These are phyloP conservation scores for Rhabdomys dilectus DNA, from an alignment of 2,113 vertebrate species.

Conservation along the genomic window DNA sequence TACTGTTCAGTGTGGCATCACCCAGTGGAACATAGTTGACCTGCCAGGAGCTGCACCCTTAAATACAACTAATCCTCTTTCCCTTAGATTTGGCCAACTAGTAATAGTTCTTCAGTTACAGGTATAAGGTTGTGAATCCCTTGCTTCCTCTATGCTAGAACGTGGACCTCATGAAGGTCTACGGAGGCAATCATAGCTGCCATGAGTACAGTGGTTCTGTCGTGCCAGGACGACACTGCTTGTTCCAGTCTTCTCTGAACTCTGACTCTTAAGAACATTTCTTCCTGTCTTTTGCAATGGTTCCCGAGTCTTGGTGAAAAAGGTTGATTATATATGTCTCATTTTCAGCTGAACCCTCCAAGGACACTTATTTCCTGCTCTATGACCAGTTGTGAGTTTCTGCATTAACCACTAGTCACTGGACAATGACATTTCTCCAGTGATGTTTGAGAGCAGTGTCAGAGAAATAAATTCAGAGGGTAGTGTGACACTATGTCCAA, in stretches of 20 bases:
- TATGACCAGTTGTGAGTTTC: not conserved
- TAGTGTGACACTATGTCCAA: too few species aligned
- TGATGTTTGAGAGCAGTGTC: not conserved
- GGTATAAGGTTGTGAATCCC: too few species aligned
- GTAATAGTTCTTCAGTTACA: not conserved
- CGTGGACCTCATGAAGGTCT: not conserved
- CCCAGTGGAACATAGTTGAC: not conserved
- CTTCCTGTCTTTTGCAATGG: too few species aligned
- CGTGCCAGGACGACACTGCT: too few species aligned
- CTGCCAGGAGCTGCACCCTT: not conserved
- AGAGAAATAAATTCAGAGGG: not conserved
- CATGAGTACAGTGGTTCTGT: not conserved
- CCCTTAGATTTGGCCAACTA: not conserved
- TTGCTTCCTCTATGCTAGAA: too few species aligned
- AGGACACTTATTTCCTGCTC: not conserved
- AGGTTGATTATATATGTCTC: not conserved
- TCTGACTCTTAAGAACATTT: not conserved
- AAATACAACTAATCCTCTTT: not conserved
- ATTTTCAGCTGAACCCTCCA: not conserved
- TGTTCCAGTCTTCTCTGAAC: not conserved
- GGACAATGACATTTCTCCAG: not conserved
- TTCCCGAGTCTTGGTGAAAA: not conserved
- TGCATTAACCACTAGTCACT: not conserved
- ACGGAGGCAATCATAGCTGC: not conserved
- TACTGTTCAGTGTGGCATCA: not conserved